A percentile compares a stretch with the other conserved stretches of the same genome.
Evolutionary conservation across 2,113 vertebrate genomes (phyloP).

Genomic region (Bubalus kerabau): DNA sequence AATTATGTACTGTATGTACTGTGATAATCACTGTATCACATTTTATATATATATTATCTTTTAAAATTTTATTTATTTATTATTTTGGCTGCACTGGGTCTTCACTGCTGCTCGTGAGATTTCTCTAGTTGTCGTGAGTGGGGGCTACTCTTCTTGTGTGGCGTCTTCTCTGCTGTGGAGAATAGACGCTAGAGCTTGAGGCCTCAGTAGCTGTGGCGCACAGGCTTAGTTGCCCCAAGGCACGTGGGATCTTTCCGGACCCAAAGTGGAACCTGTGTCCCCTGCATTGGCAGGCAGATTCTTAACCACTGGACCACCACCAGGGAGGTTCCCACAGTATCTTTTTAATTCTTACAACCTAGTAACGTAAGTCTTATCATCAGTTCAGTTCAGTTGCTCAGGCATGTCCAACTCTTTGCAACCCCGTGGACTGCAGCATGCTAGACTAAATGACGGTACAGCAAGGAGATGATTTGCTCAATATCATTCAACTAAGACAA

Average conservation of each 20-base stretch:
- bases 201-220: neutral
- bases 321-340: neutral
- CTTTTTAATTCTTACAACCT: neutral
- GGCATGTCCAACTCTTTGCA: neutral
- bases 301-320: neutral
- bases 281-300: neutral
- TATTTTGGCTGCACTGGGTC: neutral
- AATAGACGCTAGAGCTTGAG: neutral
- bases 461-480: neutral
- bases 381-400: neutral
- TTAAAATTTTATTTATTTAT: neutral
- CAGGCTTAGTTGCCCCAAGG: neutral
- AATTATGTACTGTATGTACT: neutral
- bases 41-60: neutral
- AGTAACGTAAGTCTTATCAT: neutral
- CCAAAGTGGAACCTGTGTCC: neutral
- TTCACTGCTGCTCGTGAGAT: neutral
- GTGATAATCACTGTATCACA: neutral
- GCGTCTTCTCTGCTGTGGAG: neutral
- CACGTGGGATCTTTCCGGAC: neutral
- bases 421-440: neutral
- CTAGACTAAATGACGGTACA: neutral
- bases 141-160: neutral
- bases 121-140: neutral
- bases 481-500: neutral